phyloP scores from a whole-genome alignment of 1,140 invertebrate species.

The Yoshiicerus persimilis region DNA sequence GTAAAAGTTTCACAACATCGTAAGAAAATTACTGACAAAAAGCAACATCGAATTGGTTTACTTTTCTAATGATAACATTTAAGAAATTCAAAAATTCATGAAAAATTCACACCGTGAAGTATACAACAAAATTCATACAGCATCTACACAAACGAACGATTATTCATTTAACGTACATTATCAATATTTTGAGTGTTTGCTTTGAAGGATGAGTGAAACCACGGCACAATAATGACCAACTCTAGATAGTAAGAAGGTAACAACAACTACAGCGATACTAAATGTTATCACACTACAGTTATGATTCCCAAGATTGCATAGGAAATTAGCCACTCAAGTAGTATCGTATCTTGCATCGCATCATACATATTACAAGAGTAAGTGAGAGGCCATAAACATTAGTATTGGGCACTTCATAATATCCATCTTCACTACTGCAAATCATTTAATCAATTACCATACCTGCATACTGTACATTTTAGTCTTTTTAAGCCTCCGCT shows the following conservation, averaged over 20 bases:
- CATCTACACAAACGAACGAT: background rate
- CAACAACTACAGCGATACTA: background rate
- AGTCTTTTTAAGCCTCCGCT: too few species aligned
- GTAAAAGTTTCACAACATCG: background rate
- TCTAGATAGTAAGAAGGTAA: background rate
- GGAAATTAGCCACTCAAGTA: too few species aligned
- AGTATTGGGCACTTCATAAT: too few species aligned
- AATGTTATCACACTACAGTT: too few species aligned
- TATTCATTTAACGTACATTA: too few species aligned
- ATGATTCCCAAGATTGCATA: background rate
- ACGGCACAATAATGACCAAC: slow-evolving; percentile 7
- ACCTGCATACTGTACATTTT: too few species aligned
- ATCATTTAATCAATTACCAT: too few species aligned
- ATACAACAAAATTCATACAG: background rate
- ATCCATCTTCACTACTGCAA: too few species aligned
- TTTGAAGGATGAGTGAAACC: background rate
- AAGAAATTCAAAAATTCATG: background rate
- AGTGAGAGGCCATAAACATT: too few species aligned
- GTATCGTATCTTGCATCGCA: background rate
- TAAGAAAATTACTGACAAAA: background rate
- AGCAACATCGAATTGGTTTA: background rate
- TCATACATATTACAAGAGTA: too few species aligned
- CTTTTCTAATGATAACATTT: background rate
- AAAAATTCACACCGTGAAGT: background rate
- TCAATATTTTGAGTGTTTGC: background rate